Evolutionary conservation across 1,140 invertebrate genomes (phyloP), one percentile per base, ranked within the genome.

Genomic region (Forficula auricularia): DNA sequence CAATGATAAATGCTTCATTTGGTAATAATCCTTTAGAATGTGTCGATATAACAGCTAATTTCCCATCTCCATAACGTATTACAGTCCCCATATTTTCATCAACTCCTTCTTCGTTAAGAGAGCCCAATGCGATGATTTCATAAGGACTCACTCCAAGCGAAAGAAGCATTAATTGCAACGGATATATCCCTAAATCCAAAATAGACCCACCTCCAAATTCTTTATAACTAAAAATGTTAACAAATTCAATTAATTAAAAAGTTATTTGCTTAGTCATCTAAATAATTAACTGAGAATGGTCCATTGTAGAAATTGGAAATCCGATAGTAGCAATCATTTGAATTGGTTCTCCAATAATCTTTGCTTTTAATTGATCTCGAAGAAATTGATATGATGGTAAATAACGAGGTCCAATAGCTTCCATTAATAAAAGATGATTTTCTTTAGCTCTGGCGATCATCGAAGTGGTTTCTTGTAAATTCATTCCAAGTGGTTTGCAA

Each of bases 161-260:
- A 46, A 74, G 71, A 47, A 72, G 72, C 0, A 73, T 70, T n/a
- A 82, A 72, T 54, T 91, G 84, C 12, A 90, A 57, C 3, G 65
- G 58, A 55, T 94, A 94, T 19, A 89, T 65, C 0, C 87, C 88
- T 34, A 91, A 61, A 57, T 90, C 85, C 15, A 91, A 59, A 19
- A 85, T 58, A 0, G 77, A 75, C 3, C 87, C 82, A 10, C 86
- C 87, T 2, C 84, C 86, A 2, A 84, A 47, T 3, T 54, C 67
- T 54, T 61, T 79, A 27, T 27, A 27, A 10, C 22, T 27, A 10
- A 27, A 27, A 27, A 6, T 10, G 10, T 27, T 27, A 27, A 27
- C 10, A 27, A 27, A 27, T 6, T 27, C 10, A 27, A 27, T 6
- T 6, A 27, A 27, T 27, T 27, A 10, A 27, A 27, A 27, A 6